These are phyloP conservation scores for Hyperopisus bebe DNA, from an alignment of 2,113 vertebrate genomes.

Conservation along the genomic window DNA sequence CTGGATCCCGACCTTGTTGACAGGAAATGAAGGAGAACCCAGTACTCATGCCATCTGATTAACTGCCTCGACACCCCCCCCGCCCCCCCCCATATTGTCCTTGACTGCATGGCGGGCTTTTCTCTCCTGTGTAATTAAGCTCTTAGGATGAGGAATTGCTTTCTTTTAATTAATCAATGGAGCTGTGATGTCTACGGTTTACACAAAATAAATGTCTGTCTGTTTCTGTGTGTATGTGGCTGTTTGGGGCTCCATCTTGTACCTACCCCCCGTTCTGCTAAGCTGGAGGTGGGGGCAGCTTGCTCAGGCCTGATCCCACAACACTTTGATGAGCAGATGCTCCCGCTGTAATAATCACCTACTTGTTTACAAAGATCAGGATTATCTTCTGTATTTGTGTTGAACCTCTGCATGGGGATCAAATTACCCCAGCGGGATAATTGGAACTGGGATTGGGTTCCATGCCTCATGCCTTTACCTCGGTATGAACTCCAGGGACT, in stretches of 20 bases:
- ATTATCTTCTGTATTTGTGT: slow-evolving; percentile 46
- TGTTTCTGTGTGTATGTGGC: neutral
- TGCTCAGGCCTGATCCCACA: neutral
- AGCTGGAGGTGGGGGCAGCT: neutral
- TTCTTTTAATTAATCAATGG: slow-evolving; percentile 59
- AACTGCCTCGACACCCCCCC: slow-evolving; percentile 29
- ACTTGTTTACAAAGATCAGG: slow-evolving; percentile 34
- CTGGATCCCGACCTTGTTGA: neutral
- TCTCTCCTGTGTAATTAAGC: slow-evolving; percentile 44
- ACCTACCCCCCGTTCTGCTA: neutral
- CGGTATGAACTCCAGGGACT: neutral
- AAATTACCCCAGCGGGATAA: slow-evolving; percentile 52
- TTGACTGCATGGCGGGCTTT: slow-evolving; percentile 26
- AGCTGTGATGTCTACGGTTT: slow-evolving; percentile 33
- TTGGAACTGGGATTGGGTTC: slow-evolving; percentile 50
- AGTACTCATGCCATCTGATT: slow-evolving; percentile 32
- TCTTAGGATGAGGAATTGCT: slow-evolving; percentile 44
- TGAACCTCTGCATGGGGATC: slow-evolving; percentile 45
- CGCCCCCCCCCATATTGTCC: slow-evolving; percentile 26
- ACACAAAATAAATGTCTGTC: slow-evolving; percentile 28
- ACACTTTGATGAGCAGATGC: slow-evolving; percentile 25
- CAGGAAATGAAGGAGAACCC: neutral
- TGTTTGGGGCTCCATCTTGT: neutral
- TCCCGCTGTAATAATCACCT: slow-evolving; percentile 28
- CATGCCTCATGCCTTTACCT: slow-evolving; percentile 26